These are phyloP conservation scores for Ceratitis capitata DNA, from an alignment of 1,140 invertebrate genomes.

Conservation along the genomic window DNA sequence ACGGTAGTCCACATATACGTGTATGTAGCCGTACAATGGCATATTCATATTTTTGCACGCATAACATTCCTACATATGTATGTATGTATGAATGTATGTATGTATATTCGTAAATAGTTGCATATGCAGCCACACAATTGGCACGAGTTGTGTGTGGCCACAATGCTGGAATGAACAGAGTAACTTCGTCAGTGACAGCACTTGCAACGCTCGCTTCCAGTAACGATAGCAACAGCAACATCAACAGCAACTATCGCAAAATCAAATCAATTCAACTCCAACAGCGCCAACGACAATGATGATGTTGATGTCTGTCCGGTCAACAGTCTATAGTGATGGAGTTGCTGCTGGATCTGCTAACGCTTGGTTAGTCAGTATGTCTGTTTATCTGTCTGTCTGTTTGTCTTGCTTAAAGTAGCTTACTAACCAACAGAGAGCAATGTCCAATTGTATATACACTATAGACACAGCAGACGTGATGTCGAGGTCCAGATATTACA, in stretches of 20 bases:
- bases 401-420: neutral
- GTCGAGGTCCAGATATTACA: neutral
- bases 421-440: neutral
- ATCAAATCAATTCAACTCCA: too few species aligned
- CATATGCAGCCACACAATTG: slow-evolving; percentile 11
- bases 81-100: neutral
- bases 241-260: neutral
- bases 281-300: neutral
- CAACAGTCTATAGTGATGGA: neutral
- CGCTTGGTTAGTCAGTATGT: neutral
- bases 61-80: too few species aligned
- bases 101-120: neutral
- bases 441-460: neutral
- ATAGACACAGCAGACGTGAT: neutral
- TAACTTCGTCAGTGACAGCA: neutral
- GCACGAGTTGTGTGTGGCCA: neutral
- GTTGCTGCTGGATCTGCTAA: neutral
- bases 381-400: neutral
- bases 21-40: too few species aligned
- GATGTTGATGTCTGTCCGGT: too few species aligned
- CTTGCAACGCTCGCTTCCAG: neutral
- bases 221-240: neutral
- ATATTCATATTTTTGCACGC: too few species aligned
- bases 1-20: too few species aligned
- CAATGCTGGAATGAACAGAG: neutral